phyloP scores from a whole-genome alignment of 2,888 invertebrate species.

The Apoderus coryli region DNA sequence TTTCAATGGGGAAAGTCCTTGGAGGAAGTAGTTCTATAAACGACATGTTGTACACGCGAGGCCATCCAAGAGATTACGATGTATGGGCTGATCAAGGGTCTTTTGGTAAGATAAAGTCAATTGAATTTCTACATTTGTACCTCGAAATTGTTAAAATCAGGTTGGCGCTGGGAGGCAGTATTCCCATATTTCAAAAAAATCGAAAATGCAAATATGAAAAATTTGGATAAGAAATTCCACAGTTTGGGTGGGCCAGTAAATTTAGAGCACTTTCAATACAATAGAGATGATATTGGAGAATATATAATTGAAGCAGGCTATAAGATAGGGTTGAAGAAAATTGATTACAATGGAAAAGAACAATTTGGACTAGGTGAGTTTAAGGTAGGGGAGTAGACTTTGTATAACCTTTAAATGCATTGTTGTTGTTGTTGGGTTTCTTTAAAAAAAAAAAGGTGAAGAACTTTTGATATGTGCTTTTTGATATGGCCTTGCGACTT shows the following conservation, averaged over 20 bases:
- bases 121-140: no score
- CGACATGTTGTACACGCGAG: constrained; percentile 67
- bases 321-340: constrained; percentile 43
- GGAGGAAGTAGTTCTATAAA: constrained; percentile 72
- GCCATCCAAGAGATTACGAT: constrained; percentile 58
- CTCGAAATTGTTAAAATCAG: no score
- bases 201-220: constrained; percentile 45
- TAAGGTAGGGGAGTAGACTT: no score
- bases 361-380: constrained; percentile 45
- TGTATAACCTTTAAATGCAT: no score
- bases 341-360: constrained; percentile 47
- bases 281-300: constrained; percentile 15
- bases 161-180: constrained; percentile 60
- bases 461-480: no score
- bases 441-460: no score
- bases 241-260: constrained; percentile 41
- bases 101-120: neutral
- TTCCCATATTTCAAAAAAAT: constrained; percentile 65
- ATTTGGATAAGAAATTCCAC: constrained; percentile 30
- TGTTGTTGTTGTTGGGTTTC: no score
- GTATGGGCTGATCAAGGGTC: constrained; percentile 42
- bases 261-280: constrained; percentile 30
- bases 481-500: no score
- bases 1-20: constrained; percentile 51
- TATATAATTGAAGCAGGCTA: constrained; percentile 44